Base-by-base conservation (phyloP, 2,888 invertebrate genomes). In the Isoperla grammatica region DNA sequence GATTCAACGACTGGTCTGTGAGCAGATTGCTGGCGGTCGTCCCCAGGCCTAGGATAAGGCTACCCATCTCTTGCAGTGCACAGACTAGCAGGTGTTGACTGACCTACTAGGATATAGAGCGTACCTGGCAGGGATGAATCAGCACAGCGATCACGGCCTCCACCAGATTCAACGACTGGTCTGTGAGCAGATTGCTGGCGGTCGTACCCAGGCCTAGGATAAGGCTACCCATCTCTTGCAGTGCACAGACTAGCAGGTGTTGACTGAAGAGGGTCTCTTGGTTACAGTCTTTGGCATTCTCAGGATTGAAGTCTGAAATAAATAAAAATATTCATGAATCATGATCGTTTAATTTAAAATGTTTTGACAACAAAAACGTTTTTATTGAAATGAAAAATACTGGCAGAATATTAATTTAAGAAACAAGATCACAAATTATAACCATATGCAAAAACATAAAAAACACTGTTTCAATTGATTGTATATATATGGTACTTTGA, bases 161-260 rank as follows among this genome's bases (percentile, higher is more conserved):
- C 15, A 53, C 20, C 9, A 53, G 53, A 20, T 53, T 92, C 64
- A 92, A 77, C 1, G 91, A 87, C 39, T 90, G 88, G 75, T 98
- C 97, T 0, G 87, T 85, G 8, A 97, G 83, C 8, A 98, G 81
- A 71, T 93, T 90, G 68, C 91, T 87, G 2, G 96, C 92, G 0
- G 96, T 92, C 0, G 97, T 97, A n/a, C 96, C 96, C 13, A 99
- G 81, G 63, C 92, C 89, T 39, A 92, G 78, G 17, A 96, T 86
- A 60, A 98, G 79, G 69, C 90, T 88, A 1, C 95, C 95, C 56
- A 97, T 86, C 75, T 98, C 97, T 72, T 92, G 95, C 64, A 99
- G 77, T 3, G 95, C 95, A 72, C 97, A 97, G 2, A 96, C 93
- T 40, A 95, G 73, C 63, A 94, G 76, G 74, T 95, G 95, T 70